Evolutionary conservation across 2,888 invertebrate genomes (phyloP).

Genomic region (Sarcophaga carnaria): DNA sequence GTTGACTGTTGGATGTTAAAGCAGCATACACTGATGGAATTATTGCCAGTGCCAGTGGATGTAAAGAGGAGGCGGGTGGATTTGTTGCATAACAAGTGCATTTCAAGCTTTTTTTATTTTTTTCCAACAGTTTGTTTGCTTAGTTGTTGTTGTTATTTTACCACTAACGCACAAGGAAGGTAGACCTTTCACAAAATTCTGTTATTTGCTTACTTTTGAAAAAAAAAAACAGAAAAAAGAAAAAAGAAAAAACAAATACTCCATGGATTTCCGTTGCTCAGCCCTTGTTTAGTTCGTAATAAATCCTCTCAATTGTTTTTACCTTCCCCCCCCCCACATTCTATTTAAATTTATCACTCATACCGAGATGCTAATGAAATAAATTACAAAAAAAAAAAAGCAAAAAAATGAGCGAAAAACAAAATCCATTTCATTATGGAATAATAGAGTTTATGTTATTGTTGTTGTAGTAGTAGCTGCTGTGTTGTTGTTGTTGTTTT

Average conservation of each 20-base stretch:
- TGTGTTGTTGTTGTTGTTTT: slow-evolving; percentile 34
- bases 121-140: slow-evolving; percentile 41
- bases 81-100: slow-evolving; percentile 61
- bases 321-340: neutral
- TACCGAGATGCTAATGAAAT: slow-evolving; percentile 58
- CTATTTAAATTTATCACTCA: slow-evolving; percentile 3
- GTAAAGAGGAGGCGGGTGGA: neutral
- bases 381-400: slow-evolving; percentile 13
- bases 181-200: slow-evolving; percentile 60
- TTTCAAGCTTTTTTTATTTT: slow-evolving; percentile 1
- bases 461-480: slow-evolving; percentile 24
- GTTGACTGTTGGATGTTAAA: neutral
- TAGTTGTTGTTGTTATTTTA: slow-evolving; percentile 32
- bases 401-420: slow-evolving; percentile 17
- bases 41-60: neutral
- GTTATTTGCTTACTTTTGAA: slow-evolving; percentile 57
- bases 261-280: slow-evolving; percentile 65
- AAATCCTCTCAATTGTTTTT: neutral
- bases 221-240: neutral
- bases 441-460: slow-evolving; percentile 46
- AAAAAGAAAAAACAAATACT: slow-evolving; percentile 49
- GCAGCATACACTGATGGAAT: neutral
- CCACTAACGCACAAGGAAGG: slow-evolving; percentile 62
- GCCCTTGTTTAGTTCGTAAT: neutral
- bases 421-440: neutral